Evolutionary conservation across 2,797 vertebrate species (phyloP), one percentile per base, ranked within the genome.

Genomic region (Hippoglossus hippoglossus): DNA sequence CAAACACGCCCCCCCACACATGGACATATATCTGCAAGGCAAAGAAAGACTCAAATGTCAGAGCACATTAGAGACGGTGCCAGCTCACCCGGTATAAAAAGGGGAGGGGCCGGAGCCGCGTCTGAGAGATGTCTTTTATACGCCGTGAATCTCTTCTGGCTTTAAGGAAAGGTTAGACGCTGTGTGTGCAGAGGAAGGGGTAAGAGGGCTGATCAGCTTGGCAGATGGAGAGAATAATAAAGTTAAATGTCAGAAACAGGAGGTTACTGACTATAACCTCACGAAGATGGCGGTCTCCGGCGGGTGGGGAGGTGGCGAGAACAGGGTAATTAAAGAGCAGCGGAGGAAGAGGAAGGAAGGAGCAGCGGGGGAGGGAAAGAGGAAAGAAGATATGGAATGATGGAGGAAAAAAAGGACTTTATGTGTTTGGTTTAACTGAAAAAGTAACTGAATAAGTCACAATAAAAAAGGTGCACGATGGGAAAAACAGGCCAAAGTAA

Each of bases 171-270:
- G 86, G 81, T 87, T 83, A 79, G 68, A 62, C 0, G 34, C 44
- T 18, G 5, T 39, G 26, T 15, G 18, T 67, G 44, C 25, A 49
- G 18, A 76, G 13, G 56, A 28, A 39, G 25, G 25, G 16, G 56
- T 58, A 28, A 85, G 62, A 71, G n/a, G 22, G 19, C 12, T 58
- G 68, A 64, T 65, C 22, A 1, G 26, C 47, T 59, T 5, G 58
- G 19, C 59, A 31, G 64, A 71, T 47, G 56, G 31, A 52, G 36
- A 59, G 55, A 85, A 69, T 70, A 71, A 67, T 65, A 41, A 69
- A 70, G 59, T 61, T 65, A 81, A 86, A 86, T 83, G 84, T 82
- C 82, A 82, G 63, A 61, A 67, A 67, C 21, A 28, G 47, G 26
- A 71, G 68, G 81, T 70, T 63, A 15, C 55, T 21, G 63, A 41